Evolutionary conservation across 2,888 invertebrate genomes (phyloP).

Genomic region (Hirudinaria manillensis): DNA sequence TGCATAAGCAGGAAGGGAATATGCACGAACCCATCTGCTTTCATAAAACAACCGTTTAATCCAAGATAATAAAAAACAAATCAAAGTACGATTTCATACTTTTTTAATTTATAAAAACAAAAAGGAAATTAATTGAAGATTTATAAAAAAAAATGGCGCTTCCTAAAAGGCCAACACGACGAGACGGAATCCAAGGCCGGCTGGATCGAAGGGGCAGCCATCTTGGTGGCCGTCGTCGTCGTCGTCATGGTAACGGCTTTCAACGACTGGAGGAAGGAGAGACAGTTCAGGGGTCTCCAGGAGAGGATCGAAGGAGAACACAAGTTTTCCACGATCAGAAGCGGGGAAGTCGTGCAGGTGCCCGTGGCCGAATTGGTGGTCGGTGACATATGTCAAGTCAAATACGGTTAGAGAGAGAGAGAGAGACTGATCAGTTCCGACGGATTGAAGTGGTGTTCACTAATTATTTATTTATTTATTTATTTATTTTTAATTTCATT

Average conservation of each 20-base stretch:
- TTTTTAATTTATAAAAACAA: too few species aligned
- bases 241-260: constrained; percentile 98
- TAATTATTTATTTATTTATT: not conserved
- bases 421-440: too few species aligned
- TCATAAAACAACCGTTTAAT: too few species aligned
- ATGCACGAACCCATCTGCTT: too few species aligned
- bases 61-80: too few species aligned
- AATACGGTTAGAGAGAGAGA: constrained; percentile 58
- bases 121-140: too few species aligned
- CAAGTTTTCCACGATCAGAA: constrained; percentile 87
- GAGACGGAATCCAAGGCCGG: constrained; percentile 81
- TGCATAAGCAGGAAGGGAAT: too few species aligned
- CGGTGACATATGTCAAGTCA: constrained; percentile 89
- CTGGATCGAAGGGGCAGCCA: constrained; percentile 99
- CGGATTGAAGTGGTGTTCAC: not conserved
- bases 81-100: too few species aligned
- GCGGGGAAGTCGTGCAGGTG: constrained; percentile 84
- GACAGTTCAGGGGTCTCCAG: constrained; percentile 96
- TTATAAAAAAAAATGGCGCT: too few species aligned
- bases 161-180: constrained; percentile 57
- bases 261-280: constrained; percentile 99
- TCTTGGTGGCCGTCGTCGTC: constrained; percentile 95
- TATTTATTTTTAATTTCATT: not conserved
- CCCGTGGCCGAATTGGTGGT: constrained; percentile 93
- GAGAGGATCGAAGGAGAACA: constrained; percentile 97